Conservation (phyloP, 2,113 vertebrate genomes). For the Lepisosteus oculatus region DNA sequence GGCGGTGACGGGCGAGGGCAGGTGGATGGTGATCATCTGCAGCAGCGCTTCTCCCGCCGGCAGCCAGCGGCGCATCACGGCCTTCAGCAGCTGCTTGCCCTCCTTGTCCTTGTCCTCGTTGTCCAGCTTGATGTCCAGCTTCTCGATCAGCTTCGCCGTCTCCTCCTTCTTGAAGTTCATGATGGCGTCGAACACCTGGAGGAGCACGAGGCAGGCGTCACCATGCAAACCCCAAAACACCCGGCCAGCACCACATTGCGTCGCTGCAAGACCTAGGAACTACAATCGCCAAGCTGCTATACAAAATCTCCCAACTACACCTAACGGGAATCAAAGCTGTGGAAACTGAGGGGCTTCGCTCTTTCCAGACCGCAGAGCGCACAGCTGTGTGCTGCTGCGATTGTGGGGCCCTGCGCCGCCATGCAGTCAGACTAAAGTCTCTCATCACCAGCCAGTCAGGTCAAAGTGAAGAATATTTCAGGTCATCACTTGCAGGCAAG, state of each 20-base stretch:
- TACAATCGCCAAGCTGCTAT: no score
- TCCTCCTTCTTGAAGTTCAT: slow-evolving; percentile 94
- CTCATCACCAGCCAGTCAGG: slow-evolving; percentile 76
- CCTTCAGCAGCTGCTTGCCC: slow-evolving; percentile 90
- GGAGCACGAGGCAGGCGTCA: not conserved
- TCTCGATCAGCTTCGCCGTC: slow-evolving; percentile 80
- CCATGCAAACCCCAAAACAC: not conserved
- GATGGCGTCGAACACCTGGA: slow-evolving; percentile 87
- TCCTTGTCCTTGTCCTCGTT: slow-evolving; percentile 87
- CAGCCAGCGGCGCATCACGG: slow-evolving; percentile 94
- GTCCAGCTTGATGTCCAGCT: slow-evolving; percentile 89
- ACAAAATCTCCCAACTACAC: no score
- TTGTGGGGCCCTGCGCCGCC: not conserved
- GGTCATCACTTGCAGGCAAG: slow-evolving; percentile 71
- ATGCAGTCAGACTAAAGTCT: slow-evolving; percentile 64
- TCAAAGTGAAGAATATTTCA: slow-evolving; percentile 83
- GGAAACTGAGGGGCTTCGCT: no score
- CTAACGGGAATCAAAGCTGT: no score
- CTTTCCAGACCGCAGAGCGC: no score
- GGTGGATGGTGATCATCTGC: slow-evolving; percentile 97
- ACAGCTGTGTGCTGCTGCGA: not conserved
- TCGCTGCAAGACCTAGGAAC: no score
- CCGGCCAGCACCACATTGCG: no score
- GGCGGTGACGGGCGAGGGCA: slow-evolving; percentile 91
- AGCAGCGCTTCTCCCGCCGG: slow-evolving; percentile 89